These are phyloP conservation scores for Pogonophryne albipinna DNA, from an alignment of 2,797 vertebrate species.

Conservation along the genomic window DNA sequence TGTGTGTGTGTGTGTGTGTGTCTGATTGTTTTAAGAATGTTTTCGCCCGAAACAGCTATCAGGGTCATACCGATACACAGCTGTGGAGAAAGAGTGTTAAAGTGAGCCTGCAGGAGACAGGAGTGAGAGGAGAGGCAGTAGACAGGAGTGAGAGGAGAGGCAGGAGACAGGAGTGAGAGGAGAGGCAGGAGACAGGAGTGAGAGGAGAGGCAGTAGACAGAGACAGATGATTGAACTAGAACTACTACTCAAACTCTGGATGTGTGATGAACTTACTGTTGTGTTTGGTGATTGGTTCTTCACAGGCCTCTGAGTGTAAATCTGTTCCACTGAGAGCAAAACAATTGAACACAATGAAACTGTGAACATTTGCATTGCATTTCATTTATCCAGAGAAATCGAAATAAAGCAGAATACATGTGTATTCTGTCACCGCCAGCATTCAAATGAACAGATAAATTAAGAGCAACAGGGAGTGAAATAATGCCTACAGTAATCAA, in stretches of 20 bases:
- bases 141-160: too few relatives aligned
- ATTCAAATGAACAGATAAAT: not conserved
- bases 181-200: too few relatives aligned
- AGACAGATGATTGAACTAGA: too few relatives aligned
- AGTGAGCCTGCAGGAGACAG: too few relatives aligned
- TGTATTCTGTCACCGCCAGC: not conserved
- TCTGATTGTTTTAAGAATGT: too few relatives aligned
- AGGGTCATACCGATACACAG: too few relatives aligned
- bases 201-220: too few relatives aligned
- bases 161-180: too few relatives aligned
- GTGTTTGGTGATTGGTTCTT: slow-evolving; percentile 61
- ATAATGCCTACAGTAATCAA: not conserved
- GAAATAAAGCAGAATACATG: not conserved
- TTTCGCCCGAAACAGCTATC: too few relatives aligned
- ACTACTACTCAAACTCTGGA: not conserved
- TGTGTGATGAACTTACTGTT: slow-evolving; percentile 57
- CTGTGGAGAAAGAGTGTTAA: too few relatives aligned
- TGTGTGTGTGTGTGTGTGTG: too few relatives aligned
- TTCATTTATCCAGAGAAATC: not conserved
- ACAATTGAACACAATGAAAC: not conserved
- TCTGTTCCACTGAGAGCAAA: slow-evolving; percentile 78
- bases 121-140: too few relatives aligned
- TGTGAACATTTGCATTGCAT: not conserved
- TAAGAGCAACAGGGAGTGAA: not conserved
- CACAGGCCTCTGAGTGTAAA: slow-evolving; percentile 77